Conservation (phyloP, 2,797 vertebrate genomes). For the Liasis olivaceus region DNA sequence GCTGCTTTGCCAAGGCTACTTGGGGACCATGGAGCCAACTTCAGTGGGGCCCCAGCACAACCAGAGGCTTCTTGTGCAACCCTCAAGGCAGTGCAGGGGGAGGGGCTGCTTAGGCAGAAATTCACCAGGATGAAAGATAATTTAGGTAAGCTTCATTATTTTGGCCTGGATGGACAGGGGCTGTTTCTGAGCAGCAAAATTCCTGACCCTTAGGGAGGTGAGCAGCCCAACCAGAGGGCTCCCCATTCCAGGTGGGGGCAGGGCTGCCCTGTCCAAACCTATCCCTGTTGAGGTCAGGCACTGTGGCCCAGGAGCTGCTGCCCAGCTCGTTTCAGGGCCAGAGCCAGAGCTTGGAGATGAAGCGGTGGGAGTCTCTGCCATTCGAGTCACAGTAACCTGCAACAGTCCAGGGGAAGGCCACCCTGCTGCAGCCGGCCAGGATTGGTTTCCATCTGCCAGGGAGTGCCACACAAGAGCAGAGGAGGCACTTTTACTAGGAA, state of each 20-base stretch:
- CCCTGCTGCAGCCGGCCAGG: neutral
- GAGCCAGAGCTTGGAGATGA: neutral
- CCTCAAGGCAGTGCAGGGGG: neutral
- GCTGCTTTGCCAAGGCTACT: neutral
- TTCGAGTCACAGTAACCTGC: neutral
- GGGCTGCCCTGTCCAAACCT: too few relatives aligned
- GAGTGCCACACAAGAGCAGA: neutral
- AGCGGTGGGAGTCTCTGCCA: neutral
- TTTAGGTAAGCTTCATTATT: neutral
- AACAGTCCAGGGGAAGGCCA: neutral
- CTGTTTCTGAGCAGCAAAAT: neutral
- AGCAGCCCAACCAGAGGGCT: neutral
- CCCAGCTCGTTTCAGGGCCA: too few relatives aligned
- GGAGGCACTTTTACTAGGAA: neutral
- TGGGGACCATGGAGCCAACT: neutral
- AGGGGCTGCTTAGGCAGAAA: neutral
- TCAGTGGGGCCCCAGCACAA: neutral
- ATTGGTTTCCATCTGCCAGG: neutral
- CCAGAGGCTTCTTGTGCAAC: neutral
- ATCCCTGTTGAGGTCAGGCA: neutral
- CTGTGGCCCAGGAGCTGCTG: neutral
- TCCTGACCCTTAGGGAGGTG: neutral
- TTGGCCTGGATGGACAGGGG: neutral
- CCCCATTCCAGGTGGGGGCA: neutral
- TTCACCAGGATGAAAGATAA: neutral